A percentile compares a stretch with the other conserved stretches of the same genome.
These are phyloP conservation scores for Bombus waltoni DNA, from an alignment of 1,140 invertebrate genomes.

Conservation along the genomic window DNA sequence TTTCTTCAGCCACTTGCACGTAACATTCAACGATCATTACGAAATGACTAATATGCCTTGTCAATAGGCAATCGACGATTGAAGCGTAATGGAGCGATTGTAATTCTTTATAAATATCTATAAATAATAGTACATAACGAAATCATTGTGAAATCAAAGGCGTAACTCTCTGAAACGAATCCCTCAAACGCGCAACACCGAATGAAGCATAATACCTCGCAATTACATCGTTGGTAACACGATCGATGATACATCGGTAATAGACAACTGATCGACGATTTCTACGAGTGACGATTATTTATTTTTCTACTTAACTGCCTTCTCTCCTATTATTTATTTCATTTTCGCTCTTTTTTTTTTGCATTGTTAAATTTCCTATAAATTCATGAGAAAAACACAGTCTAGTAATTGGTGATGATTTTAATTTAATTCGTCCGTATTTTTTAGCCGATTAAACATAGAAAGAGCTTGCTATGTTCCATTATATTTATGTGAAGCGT, in stretches of 20 bases:
- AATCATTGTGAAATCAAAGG: slow-evolving; percentile 4
- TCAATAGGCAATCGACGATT: neutral
- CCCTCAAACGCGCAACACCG: neutral
- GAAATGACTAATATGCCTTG: slow-evolving; percentile 9
- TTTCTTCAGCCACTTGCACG: neutral
- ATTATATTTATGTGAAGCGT: neutral
- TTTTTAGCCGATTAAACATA: too few species aligned
- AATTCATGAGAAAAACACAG: neutral
- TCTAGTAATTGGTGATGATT: neutral
- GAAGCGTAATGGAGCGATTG: neutral
- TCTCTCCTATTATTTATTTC: too few species aligned
- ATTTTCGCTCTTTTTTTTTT: neutral
- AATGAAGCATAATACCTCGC: neutral
- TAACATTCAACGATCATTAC: neutral
- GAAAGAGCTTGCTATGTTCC: neutral
- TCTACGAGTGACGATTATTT: too few species aligned
- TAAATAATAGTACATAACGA: slow-evolving; percentile 2
- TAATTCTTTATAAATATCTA: neutral
- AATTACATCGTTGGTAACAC: neutral
- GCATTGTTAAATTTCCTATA: too few species aligned
- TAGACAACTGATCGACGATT: neutral
- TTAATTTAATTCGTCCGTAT: neutral
- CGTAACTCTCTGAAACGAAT: neutral
- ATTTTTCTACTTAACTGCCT: too few species aligned
- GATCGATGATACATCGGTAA: neutral